Evolutionary conservation across 1,140 invertebrate species (phyloP), one percentile per base, ranked within the genome.

Genomic region (Saxidomus purpurata): DNA sequence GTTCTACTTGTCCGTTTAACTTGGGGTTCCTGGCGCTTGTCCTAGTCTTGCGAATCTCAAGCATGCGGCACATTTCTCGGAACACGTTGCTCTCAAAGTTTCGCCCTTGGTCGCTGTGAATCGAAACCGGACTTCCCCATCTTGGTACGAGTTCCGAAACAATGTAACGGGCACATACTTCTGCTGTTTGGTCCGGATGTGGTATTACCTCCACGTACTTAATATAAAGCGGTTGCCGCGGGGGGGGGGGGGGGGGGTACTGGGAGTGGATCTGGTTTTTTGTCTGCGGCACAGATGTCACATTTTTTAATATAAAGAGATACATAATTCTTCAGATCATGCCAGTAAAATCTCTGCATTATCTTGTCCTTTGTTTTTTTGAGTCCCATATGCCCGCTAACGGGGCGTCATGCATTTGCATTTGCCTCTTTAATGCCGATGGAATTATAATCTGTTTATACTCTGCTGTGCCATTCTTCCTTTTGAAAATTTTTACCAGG

Each of bases 1-100:
- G 67, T 47, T 95, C 92, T 19, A 90, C 79, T 61, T 92, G 90
- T 11, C 90, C 90, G 79, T 91, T 88, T 74, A 89, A 0, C 82
- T 74, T 43, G 49, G 89, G 92, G 4, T 85, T 81, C 17, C 82
- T 79, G 0, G 82, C 8, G 28, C 87, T 89, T 25, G 82, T 91
- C n/a, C 90, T 0, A 0, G 79, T 82, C 31, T 81, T 79, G 0
- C 34, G 19, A 1, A 91, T 77, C n/a, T 89, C 86, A 19, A 87
- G 63, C 31, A 89, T 34, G 0, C 40, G 40, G 25, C 82, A 92
- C n/a, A 90, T 17, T 34, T 87, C 59, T 25, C 55, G 13, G 36
- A 87, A 87, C 9, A 87, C 52, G n/a, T 49, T 67, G n/a, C 74
- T 52, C 85, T 79, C 85, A 67, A 22, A 87, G 22, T 31, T 79